A percentile compares a stretch with the other conserved stretches of the same genome.
Evolutionary conservation across 2,888 invertebrate genomes (phyloP).

Genomic region (Dexiosoma caninum): DNA sequence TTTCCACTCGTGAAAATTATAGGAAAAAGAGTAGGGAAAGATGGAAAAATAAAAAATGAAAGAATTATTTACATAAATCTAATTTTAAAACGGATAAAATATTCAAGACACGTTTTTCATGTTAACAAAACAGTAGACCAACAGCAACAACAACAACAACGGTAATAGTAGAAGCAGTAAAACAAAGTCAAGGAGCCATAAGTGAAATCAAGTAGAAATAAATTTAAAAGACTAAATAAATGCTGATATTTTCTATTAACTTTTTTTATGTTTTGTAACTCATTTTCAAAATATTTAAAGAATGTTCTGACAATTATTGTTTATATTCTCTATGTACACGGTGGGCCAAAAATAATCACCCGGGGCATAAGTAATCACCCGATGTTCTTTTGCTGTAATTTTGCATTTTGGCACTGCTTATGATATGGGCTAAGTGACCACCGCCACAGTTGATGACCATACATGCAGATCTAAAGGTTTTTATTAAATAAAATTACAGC

Average conservation of each 20-base stretch:
- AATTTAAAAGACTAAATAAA: neutral
- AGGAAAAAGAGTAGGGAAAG: neutral
- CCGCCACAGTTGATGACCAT: too few relatives aligned
- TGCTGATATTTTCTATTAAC: neutral
- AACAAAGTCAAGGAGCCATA: neutral
- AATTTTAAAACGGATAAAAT: conserved; percentile 37
- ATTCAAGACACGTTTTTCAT: conserved; percentile 54
- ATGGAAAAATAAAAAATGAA: neutral
- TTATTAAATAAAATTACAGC: too few relatives aligned
- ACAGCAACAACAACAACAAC: neutral
- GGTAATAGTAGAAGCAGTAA: neutral
- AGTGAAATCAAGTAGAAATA: neutral
- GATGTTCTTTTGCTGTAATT: too few relatives aligned
- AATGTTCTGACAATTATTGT: too few relatives aligned
- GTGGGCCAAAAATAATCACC: too few relatives aligned
- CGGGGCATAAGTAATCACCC: too few relatives aligned
- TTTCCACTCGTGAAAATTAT: neutral
- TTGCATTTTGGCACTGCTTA: too few relatives aligned
- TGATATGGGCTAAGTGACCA: too few relatives aligned
- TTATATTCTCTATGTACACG: too few relatives aligned
- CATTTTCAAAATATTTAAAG: too few relatives aligned
- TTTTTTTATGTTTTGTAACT: neutral
- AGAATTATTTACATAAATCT: conserved; percentile 41
- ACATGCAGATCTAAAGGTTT: too few relatives aligned
- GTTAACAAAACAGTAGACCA: conserved; percentile 29